A percentile compares a stretch with the other conserved stretches of the same genome.
Evolutionary conservation across 2,113 vertebrate genomes (phyloP).

Genomic region (Eubucco bourcierii): DNA sequence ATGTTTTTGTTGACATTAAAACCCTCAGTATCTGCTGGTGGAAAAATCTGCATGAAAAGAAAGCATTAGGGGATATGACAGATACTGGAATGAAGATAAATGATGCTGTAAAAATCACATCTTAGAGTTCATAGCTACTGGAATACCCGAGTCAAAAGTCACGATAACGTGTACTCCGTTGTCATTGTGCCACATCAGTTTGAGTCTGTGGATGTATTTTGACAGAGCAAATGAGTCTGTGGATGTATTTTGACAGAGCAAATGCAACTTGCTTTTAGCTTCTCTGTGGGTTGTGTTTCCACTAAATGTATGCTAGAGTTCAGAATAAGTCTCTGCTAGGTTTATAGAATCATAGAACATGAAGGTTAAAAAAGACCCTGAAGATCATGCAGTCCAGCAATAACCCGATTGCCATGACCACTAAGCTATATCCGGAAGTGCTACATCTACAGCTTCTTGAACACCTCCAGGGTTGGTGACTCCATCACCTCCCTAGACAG

Average conservation of each 20-base stretch:
- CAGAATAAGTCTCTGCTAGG: neutral
- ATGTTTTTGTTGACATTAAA: neutral
- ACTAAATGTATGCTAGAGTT: neutral
- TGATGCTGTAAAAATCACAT: neutral
- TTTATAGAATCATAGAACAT: too few relatives aligned
- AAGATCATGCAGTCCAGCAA: too few relatives aligned
- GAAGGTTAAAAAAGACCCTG: too few relatives aligned
- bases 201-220: slow-evolving; percentile 1
- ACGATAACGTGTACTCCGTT: neutral
- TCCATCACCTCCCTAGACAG: too few relatives aligned
- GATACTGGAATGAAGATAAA: slow-evolving; percentile 31
- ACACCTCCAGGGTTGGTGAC: too few relatives aligned
- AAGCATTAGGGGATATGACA: neutral
- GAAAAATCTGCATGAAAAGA: neutral
- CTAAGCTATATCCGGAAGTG: too few relatives aligned
- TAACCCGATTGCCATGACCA: too few relatives aligned
- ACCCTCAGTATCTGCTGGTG: neutral
- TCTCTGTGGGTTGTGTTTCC: slow-evolving; percentile 19
- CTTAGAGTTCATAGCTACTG: neutral
- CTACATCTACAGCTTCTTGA: too few relatives aligned
- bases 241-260: neutral
- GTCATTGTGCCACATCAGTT: neutral
- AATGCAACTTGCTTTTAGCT: neutral
- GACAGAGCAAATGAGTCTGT: neutral
- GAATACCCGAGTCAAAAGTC: neutral